Base-by-base conservation (phyloP, 2,888 invertebrate species). In the Aleiodes testaceus region DNA sequence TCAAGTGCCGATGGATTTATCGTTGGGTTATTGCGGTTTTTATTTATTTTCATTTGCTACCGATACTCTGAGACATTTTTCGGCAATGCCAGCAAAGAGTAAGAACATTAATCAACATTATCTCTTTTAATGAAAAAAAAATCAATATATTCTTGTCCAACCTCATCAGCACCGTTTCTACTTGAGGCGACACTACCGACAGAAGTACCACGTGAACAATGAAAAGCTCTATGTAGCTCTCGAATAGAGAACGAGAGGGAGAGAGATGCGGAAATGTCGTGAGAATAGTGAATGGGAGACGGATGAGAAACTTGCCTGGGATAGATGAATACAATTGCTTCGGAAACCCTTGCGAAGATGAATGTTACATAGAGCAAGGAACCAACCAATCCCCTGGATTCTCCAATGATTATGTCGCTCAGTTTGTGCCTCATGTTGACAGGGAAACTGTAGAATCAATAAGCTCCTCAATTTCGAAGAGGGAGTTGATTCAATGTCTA, bases 231-330 rank as follows among this genome's bases (percentile, higher is more conserved):
- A 67, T 67, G 45, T 65, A 69, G 72, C 14, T 30, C 44, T 72
- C 67, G 72, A 70, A 66, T 42, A 61, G 66, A 50, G 59, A 59
- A 68, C 61, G 69, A 71, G 66, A 64, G 69, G 65, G 52, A 42
- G 63, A 76, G 82, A 84, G 85, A 85, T 81, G 84, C 84, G 85
- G 84, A 85, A 85, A 85, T 82, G 85, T 86, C 82, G 84, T 79
- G 82, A 26, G 47, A 49, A 65, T 74, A 75, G 77, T 85, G 81
- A 85, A 85, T 85, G 79, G 84, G 81, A 85, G 83, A 85, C 84
- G 85, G 81, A 85, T 84, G 84, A 85, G 82, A 82, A 85, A 81
- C 82, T 79, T 78, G 81, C 79, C 26, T 16, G 79, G 79, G 78
- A 79, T 82, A 79, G 76, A 79, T 75, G 80, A 6, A 59, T 42